phyloP scores from a whole-genome alignment of 2,888 invertebrate genomes.

The Scrobipalpa atriplicella region DNA sequence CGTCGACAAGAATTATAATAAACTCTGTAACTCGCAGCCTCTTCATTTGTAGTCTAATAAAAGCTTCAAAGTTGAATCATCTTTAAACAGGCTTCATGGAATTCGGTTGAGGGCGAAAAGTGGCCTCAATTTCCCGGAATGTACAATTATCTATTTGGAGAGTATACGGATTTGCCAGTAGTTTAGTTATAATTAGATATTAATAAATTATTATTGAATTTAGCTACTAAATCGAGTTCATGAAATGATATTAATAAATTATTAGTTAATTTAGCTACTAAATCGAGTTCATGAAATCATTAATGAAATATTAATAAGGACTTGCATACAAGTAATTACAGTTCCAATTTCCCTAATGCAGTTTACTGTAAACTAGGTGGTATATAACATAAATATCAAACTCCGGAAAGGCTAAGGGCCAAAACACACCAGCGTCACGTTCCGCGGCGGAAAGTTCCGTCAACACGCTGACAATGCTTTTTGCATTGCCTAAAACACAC shows the following conservation, averaged over 20 bases:
- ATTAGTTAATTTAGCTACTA: no score
- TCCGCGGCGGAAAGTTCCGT: no score
- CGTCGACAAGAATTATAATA: background rate
- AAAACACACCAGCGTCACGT: no score
- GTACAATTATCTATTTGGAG: background rate
- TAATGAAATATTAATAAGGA: background rate
- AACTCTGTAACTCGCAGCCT: background rate
- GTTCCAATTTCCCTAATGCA: background rate
- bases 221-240: no score
- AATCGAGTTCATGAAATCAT: no score
- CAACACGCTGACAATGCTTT: no score
- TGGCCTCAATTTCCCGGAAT: background rate
- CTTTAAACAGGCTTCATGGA: conserved; percentile 12
- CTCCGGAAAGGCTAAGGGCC: background rate
- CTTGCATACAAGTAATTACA: background rate
- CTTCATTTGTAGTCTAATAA: background rate
- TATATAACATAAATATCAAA: background rate
- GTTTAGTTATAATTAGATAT: no score
- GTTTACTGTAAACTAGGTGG: background rate
- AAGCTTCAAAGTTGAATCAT: conserved; percentile 3
- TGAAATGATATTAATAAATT: no score
- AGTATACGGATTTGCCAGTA: no score
- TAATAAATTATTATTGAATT: no score
- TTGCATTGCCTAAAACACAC: no score
- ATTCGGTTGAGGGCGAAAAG: conserved; percentile 7